A percentile compares a stretch with the other conserved stretches of the same genome.
These are phyloP conservation scores for Auanema sp. DNA, from an alignment of 2,888 invertebrate genomes.

Conservation along the genomic window DNA sequence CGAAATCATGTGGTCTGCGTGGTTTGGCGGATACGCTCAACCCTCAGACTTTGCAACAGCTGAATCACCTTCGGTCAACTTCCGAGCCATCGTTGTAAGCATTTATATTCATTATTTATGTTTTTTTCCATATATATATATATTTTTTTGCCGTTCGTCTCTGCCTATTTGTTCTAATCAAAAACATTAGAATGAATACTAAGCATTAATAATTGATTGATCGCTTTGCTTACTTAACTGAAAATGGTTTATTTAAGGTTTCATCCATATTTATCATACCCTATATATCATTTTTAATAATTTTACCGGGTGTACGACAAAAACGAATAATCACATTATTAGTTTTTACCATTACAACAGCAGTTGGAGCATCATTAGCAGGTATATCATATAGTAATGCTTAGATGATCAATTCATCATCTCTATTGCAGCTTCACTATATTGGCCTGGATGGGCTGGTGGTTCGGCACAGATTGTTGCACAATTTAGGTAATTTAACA, in stretches of 20 bases:
- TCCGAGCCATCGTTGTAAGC: conserved; percentile 36
- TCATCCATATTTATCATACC: conserved; percentile 54
- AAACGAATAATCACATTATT: conserved; percentile 53
- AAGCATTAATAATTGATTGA: not conserved
- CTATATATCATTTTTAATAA: conserved; percentile 56
- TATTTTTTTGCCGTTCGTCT: not conserved
- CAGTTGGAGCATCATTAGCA: conserved; percentile 50
- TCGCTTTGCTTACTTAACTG: not conserved
- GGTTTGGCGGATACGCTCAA: conserved; percentile 46
- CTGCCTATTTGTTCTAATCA: conserved; percentile 1
- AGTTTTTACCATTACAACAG: conserved; percentile 49
- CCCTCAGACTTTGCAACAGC: conserved; percentile 45
- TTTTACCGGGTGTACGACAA: conserved; percentile 58
- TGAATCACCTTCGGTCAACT: conserved; percentile 33
- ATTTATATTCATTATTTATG: not conserved
- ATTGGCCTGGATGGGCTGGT: conserved; percentile 57
- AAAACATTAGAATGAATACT: too few relatives aligned
- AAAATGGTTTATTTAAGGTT: conserved; percentile 26
- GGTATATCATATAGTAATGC: too few relatives aligned
- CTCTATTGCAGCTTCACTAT: conserved; percentile 46
- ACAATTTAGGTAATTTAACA: conserved; percentile 40
- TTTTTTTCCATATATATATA: not conserved
- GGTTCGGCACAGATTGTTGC: conserved; percentile 51
- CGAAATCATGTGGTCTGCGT: conserved; percentile 26
- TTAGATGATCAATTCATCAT: not conserved